A percentile compares a stretch with the other conserved stretches of the same genome.
These are phyloP conservation scores for Sympetrum striolatum DNA, from an alignment of 2,888 invertebrate species.

Conservation along the genomic window DNA sequence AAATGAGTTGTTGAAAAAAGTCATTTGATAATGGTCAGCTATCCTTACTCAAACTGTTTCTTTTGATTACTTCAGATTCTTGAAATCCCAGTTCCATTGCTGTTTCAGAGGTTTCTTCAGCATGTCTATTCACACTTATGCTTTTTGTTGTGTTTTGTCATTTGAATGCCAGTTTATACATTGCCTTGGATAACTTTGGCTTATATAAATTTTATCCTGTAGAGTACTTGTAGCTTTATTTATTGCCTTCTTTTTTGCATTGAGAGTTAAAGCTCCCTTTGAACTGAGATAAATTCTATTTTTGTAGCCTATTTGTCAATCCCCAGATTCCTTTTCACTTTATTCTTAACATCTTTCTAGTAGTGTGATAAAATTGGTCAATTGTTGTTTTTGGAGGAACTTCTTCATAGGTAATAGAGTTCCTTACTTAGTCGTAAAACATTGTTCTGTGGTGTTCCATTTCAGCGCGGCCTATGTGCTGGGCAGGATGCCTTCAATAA, in stretches of 20 bases:
- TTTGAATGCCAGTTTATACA: conserved; percentile 28
- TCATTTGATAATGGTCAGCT: no score
- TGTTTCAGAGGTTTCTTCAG: conserved; percentile 40
- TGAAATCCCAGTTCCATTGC: neutral
- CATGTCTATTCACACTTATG: conserved; percentile 43
- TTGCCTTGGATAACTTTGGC: conserved; percentile 27
- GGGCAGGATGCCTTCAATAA: conserved; percentile 48
- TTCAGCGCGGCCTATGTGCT: conserved; percentile 48
- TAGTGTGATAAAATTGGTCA: conserved; percentile 29
- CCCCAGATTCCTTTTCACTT: neutral
- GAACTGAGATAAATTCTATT: conserved; percentile 10
- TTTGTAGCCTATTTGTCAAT: neutral
- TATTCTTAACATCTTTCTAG: conserved; percentile 41
- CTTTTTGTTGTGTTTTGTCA: conserved; percentile 34
- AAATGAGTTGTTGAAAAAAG: no score
- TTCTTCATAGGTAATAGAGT: conserved; percentile 35
- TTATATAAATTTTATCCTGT: conserved; percentile 38
- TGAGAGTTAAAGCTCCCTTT: conserved; percentile 4
- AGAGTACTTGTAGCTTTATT: conserved; percentile 22
- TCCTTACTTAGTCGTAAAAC: conserved; percentile 36
- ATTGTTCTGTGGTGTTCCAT: conserved; percentile 46
- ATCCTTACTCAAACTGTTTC: no score
- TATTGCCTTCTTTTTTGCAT: neutral
- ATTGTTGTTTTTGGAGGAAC: conserved; percentile 14
- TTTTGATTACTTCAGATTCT: neutral